Base-by-base conservation (phyloP, 2,113 vertebrate species). In the Chlamydotis undulata region DNA sequence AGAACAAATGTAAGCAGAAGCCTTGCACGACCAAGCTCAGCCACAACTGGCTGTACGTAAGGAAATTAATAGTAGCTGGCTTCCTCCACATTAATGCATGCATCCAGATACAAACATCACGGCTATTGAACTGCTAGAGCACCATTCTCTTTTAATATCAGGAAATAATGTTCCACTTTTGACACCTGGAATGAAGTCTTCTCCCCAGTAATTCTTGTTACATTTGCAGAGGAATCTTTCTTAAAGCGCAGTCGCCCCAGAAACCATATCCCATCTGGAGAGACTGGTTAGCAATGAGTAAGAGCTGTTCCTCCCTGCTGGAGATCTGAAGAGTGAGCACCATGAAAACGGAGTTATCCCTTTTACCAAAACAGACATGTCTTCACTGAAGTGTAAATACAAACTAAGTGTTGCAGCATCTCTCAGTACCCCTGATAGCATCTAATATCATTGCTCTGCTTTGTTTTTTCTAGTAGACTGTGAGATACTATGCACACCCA, bases 401-500 rank as follows among this genome's bases (percentile, higher is more conserved):
- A 90, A 80, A n/a, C 13, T 11, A 19, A 22, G 56, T 6, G 28
- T 33, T 23, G 41, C 45, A 33, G 47, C 5, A 26, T 22, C 47
- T 26, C 79, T 80, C 16, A 8, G 21, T 35, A 37, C 12, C 61
- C 56, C 18, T 18, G 7, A 59, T 14, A 31, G 24, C 39, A 71
- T 31, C 45, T 7, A 6, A 4, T 6, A 7, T n/a, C 65, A 43
- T 6, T 31, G 28, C 41, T 76, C 57, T 39, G 31, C 57, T 85
- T 18, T 1, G 2, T 2, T 67, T 71, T 68, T 69, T 53, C 21
- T 60, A 67, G 86, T 22, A 87, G 52, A 52, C 4, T 22, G 11
- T 10, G 64, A 84, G 23, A 74, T 12, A 22, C 8, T 6, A n/a
- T 14, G 22, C n/a, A 55, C 5, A 37, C 12, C 9, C 0, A 0